phyloP scores from a whole-genome alignment of 2,113 vertebrate genomes.

The Heterocephalus glaber region DNA sequence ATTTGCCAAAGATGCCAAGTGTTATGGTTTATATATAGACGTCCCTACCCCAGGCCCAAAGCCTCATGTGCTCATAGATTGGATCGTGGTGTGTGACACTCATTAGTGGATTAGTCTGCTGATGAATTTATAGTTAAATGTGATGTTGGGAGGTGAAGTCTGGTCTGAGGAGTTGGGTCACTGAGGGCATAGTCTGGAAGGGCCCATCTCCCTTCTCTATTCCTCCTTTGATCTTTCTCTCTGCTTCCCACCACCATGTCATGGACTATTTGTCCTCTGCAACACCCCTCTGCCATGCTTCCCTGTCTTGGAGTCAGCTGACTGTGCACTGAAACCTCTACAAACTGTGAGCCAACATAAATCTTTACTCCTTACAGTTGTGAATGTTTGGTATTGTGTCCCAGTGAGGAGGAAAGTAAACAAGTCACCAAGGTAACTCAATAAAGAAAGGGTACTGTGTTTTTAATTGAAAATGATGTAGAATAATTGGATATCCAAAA shows the following conservation, averaged over 20 bases:
- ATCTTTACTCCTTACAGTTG: neutral
- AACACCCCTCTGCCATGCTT: neutral
- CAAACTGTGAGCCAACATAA: neutral
- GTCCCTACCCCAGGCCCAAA: neutral
- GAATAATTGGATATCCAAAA: neutral
- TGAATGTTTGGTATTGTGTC: too few species aligned
- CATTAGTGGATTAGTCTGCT: neutral
- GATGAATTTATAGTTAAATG: neutral
- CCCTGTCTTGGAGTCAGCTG: neutral
- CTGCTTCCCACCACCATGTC: neutral
- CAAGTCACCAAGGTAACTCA: neutral
- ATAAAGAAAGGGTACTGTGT: neutral
- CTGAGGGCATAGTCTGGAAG: neutral
- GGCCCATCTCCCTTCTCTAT: neutral
- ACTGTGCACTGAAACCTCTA: neutral
- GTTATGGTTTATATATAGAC: neutral
- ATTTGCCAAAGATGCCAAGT: neutral
- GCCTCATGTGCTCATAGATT: neutral
- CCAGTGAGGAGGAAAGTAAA: neutral
- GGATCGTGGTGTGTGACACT: neutral
- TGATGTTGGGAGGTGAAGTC: neutral
- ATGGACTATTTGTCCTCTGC: neutral
- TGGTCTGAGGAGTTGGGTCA: neutral
- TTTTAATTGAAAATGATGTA: neutral
- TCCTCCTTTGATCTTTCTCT: neutral